Evolutionary conservation across 2,797 vertebrate species (phyloP), one percentile per base, ranked within the genome.

Genomic region (Neoniphon sammara): DNA sequence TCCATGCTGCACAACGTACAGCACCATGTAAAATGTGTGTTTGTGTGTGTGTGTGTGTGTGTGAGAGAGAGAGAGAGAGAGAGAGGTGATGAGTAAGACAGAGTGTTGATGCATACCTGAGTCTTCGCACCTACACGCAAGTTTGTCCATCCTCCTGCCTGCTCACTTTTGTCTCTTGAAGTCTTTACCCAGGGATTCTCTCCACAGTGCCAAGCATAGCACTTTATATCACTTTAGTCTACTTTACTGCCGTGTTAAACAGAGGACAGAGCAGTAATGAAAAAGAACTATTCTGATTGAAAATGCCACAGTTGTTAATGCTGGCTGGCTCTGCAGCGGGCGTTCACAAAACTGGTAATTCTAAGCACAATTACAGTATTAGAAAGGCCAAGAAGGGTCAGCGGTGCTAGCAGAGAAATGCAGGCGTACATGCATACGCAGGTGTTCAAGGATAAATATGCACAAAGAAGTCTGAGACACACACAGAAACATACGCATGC

Each of bases 191-290:
- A 34, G 47, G 76, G 55, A 58, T 74, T 65, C 42, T 39, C 66
- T 68, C 58, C 44, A 15, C 46, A 25, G 53, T 73, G 57, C 42
- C 62, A 64, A 64, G 46, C 21, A 31, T 10, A 7, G 52, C 69
- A 68, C 69, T 83, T 85, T 78, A 60, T 81, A 69, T 77, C 71
- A 80, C 76, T 83, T 83, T 64, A 68, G 50, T 30, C 77, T 66
- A 66, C 63, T 79, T 83, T 76, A 65, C 66, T 55, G 70, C 72
- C 39, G 66, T 56, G 64, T 83, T 84, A 65, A 80, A 82, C 55
- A 69, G 72, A 82, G 66, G 67, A 73, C 73, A 82, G 63, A 81
- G 67, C 62, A 27, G 58, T 66, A 77, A 75, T 81, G 63, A 78
- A 85, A 86, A 81, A 78, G 25, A 77, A 67, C 72, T 59, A 47